A percentile compares a stretch with the other conserved stretches of the same genome.
Evolutionary conservation across 2,888 invertebrate species (phyloP).

Genomic region (Thecophora atra): DNA sequence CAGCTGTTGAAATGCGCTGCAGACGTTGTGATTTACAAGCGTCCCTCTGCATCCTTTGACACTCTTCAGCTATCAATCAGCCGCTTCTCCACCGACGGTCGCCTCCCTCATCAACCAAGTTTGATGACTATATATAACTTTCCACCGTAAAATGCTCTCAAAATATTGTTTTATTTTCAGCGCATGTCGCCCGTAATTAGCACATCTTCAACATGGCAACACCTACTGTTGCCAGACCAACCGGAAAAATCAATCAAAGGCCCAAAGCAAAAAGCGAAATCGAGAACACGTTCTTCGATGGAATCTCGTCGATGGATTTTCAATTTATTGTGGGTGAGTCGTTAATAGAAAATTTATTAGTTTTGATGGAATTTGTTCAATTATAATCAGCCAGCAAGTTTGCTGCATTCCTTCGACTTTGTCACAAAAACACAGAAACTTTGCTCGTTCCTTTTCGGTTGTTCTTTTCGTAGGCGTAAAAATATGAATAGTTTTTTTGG

Average conservation of each 20-base stretch:
- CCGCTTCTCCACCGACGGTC: background rate
- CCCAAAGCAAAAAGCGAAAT: background rate
- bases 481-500: background rate
- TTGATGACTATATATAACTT: constrained; percentile 10
- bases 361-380: background rate
- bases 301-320: background rate
- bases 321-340: background rate
- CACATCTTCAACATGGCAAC: constrained; percentile 5
- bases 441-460: too few species aligned
- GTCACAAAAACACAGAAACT: background rate
- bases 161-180: constrained; percentile 24
- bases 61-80: too few species aligned
- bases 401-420: background rate
- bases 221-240: background rate
- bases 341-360: background rate
- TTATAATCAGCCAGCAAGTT: background rate
- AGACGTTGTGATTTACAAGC: background rate
- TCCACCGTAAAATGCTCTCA: background rate
- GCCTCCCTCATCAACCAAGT: background rate
- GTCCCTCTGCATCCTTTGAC: background rate
- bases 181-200: constrained; percentile 26
- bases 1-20: constrained; percentile 1
- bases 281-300: background rate
- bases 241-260: background rate
- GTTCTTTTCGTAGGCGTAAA: background rate